phyloP scores from a whole-genome alignment of 2,113 vertebrate species.

The Bubo scandiacus region DNA sequence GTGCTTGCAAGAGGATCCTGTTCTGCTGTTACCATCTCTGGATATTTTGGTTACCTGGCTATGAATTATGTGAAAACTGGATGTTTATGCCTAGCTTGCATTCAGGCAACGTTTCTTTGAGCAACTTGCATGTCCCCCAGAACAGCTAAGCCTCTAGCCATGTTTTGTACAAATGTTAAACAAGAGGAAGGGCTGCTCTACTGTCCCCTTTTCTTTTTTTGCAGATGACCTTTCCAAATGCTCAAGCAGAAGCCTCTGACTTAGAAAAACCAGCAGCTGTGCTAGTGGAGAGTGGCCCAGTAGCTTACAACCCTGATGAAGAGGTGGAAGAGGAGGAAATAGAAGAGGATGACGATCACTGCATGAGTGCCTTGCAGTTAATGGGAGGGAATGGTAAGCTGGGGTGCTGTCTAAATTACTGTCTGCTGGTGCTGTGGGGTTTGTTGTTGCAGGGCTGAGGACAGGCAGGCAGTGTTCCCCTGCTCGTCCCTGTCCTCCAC shows the following conservation, averaged over 20 bases:
- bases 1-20: not conserved
- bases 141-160: not conserved
- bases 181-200: not conserved
- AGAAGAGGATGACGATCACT: conserved; percentile 90
- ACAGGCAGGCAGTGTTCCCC: not conserved
- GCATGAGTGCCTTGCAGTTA: conserved; percentile 90
- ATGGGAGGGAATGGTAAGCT: conserved; percentile 85
- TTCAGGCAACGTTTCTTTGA: not conserved
- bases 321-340: conserved; percentile 84
- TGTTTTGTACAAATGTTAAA: not conserved
- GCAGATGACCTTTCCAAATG: conserved; percentile 42
- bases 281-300: conserved; percentile 90
- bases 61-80: not conserved
- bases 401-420: not conserved
- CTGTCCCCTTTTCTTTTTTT: not conserved
- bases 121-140: not conserved
- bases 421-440: not conserved
- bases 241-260: conserved; percentile 24
- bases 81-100: not conserved
- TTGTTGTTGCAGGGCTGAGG: not conserved
- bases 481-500: not conserved
- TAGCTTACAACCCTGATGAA: conserved; percentile 82
- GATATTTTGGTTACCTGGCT: not conserved
- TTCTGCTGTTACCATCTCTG: not conserved
- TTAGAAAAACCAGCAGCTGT: conserved; percentile 43